Evolutionary conservation across 2,888 invertebrate genomes (phyloP).

Genomic region (Rambutsinella grinnellia): DNA sequence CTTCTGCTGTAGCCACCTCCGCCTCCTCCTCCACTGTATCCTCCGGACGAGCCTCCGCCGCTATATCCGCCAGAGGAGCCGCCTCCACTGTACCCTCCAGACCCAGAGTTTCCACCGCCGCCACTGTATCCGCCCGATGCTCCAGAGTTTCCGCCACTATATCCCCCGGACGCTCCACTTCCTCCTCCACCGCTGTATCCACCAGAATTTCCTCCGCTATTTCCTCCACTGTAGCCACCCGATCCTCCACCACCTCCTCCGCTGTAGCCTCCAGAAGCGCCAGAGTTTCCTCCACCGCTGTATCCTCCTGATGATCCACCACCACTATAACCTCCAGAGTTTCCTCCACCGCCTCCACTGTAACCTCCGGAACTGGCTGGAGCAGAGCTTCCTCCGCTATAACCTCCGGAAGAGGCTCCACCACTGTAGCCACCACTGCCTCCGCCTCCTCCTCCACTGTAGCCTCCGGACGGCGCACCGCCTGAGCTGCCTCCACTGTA

Average conservation of each 20-base stretch:
- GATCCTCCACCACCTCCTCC: conserved; percentile 11
- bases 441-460: conserved; percentile 4
- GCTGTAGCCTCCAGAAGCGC: not conserved
- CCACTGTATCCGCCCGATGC: not conserved
- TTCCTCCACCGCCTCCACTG: not conserved
- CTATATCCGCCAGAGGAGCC: conserved; percentile 1
- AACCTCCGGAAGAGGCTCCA: conserved; percentile 8
- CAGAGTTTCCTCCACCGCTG: conserved; percentile 1
- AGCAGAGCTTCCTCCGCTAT: not conserved
- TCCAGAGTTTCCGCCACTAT: not conserved
- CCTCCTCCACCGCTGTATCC: not conserved
- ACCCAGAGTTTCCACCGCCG: not conserved
- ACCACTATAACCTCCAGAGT: conserved; percentile 1
- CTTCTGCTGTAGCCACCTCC: not conserved
- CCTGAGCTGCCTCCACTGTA: not conserved
- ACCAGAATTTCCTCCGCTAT: not conserved
- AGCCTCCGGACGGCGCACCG: not conserved
- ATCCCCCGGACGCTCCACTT: not conserved
- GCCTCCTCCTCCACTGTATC: not conserved
- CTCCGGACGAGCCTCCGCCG: conserved; percentile 11
- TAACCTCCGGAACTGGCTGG: no score
- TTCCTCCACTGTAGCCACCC: conserved; percentile 11
- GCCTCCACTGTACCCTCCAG: not conserved
- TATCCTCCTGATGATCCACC: conserved; percentile 6
- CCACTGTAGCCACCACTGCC: not conserved